Percentiles rank a stretch among this genome's conserved stretches.
These are phyloP conservation scores for Proctacanthus coquilletti DNA, from an alignment of 1,140 invertebrate genomes.

Conservation along the genomic window DNA sequence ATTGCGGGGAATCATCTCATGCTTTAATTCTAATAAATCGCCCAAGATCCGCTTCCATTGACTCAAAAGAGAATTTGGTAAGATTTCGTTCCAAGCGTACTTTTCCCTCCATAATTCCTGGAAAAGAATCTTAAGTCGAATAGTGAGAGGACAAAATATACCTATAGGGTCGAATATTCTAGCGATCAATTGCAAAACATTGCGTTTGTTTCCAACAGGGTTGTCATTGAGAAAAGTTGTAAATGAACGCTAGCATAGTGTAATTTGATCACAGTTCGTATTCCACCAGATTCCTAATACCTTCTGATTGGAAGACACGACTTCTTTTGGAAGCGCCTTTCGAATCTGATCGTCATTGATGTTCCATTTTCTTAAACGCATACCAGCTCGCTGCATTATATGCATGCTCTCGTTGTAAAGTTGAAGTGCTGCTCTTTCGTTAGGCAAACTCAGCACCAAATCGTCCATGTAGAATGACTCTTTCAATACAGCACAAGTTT, in stretches of 20 bases:
- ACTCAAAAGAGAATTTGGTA: no score
- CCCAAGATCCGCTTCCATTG: no score
- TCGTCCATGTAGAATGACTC: constrained; percentile 3
- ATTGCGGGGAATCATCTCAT: no score
- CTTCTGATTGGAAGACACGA: neutral
- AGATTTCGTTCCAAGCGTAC: constrained; percentile 18
- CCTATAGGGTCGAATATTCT: constrained; percentile 27
- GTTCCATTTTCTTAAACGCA: constrained; percentile 4
- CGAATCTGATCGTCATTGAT: neutral
- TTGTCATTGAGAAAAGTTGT: neutral
- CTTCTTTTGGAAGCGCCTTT: neutral
- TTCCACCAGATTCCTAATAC: constrained; percentile 3
- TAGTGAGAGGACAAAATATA: constrained; percentile 18
- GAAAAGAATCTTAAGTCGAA: constrained; percentile 24
- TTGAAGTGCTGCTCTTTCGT: neutral
- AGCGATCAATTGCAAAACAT: constrained; percentile 16
- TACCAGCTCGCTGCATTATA: neutral
- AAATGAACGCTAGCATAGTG: neutral
- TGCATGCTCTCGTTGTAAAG: neutral
- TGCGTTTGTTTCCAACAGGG: constrained; percentile 10
- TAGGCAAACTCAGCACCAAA: neutral
- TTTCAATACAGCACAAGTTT: neutral
- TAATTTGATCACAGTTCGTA: neutral
- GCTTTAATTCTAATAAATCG: no score
- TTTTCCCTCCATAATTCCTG: constrained; percentile 22